phyloP scores from a whole-genome alignment of 2,888 invertebrate genomes.

The Oscheius onirici region DNA sequence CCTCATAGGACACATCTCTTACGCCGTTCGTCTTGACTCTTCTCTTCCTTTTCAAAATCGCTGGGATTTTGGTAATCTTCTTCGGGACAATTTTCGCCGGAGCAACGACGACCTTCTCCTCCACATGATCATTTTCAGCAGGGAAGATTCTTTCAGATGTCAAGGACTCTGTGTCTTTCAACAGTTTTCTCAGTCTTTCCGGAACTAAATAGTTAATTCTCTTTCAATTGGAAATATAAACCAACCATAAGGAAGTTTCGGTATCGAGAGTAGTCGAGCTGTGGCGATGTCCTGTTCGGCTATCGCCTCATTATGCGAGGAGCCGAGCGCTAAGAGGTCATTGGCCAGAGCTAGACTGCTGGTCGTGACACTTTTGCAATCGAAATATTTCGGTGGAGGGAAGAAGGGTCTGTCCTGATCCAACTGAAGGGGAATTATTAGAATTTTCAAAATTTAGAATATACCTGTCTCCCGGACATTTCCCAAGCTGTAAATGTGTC shows the following conservation, averaged over 20 bases:
- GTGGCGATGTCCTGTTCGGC: neutral
- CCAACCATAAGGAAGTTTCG: constrained; percentile 20
- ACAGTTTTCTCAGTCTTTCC: constrained; percentile 9
- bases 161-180: constrained; percentile 15
- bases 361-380: neutral
- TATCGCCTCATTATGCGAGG: neutral
- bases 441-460: neutral
- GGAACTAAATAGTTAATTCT: constrained; percentile 12
- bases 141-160: neutral
- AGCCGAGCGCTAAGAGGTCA: constrained; percentile 2
- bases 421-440: neutral
- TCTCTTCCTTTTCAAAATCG: constrained; percentile 2
- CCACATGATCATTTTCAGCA: neutral
- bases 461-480: constrained; percentile 15
- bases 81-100: neutral
- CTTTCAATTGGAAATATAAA: neutral
- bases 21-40: constrained; percentile 3
- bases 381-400: neutral
- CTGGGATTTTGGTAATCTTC: neutral
- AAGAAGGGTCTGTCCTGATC: constrained; percentile 1
- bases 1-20: neutral
- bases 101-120: no score
- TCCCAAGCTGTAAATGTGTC: constrained; percentile 29
- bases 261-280: neutral
- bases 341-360: constrained; percentile 14